These are phyloP conservation scores for Cephus cinctus DNA, from an alignment of 1,140 invertebrate genomes.

Conservation along the genomic window DNA sequence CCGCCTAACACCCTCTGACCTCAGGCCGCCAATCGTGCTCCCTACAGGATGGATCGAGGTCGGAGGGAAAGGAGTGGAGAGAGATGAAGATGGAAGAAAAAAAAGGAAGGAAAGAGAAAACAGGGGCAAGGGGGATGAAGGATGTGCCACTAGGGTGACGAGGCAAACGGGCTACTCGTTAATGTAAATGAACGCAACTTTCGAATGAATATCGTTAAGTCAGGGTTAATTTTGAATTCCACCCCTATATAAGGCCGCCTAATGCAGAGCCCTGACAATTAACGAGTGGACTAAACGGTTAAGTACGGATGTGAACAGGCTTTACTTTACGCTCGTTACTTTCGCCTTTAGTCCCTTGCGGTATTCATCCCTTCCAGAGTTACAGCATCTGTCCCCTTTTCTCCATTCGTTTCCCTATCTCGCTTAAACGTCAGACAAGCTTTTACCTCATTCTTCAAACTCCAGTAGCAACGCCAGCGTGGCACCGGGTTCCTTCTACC, in stretches of 20 bases:
- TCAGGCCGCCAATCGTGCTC: no score
- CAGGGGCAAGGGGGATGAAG: not conserved
- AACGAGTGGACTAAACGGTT: constrained; percentile 4
- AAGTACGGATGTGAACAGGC: not conserved
- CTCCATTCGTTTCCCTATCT: no score
- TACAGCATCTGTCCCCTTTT: no score
- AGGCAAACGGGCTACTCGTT: not conserved
- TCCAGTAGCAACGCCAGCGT: no score
- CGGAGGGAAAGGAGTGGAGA: not conserved
- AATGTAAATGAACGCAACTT: constrained; percentile 4
- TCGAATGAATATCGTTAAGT: constrained; percentile 5
- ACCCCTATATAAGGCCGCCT: not conserved
- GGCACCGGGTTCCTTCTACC: no score
- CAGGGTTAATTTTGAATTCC: not conserved
- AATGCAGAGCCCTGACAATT: constrained; percentile 1
- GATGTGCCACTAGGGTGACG: not conserved
- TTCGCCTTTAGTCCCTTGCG: not conserved
- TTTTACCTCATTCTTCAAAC: not conserved
- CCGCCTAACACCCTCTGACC: no score
- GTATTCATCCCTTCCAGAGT: not conserved
- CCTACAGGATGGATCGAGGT: no score
- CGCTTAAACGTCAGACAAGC: no score
- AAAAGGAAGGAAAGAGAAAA: not conserved
- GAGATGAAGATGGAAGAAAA: not conserved
- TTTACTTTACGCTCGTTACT: constrained; percentile 1